Percentiles rank a stretch among this genome's conserved stretches.
Evolutionary conservation across 2,113 vertebrate genomes (phyloP).

Genomic region (Chlamydotis undulata): DNA sequence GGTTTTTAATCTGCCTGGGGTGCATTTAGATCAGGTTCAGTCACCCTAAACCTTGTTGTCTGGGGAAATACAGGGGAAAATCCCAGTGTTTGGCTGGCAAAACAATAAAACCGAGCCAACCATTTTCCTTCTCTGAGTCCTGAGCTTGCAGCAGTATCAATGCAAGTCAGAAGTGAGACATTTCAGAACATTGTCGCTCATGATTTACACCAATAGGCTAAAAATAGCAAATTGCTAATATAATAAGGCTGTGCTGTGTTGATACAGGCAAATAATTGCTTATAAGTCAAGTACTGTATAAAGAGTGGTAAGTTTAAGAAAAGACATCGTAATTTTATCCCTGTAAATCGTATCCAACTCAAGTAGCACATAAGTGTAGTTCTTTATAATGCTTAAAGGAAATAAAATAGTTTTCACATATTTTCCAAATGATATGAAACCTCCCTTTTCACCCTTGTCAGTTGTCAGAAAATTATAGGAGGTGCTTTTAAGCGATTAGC

Average conservation of each 20-base stretch:
- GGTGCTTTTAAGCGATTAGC: background rate
- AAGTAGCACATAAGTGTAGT: background rate
- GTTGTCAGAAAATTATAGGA: slow-evolving; percentile 12
- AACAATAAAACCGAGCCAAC: background rate
- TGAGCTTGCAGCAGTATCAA: background rate
- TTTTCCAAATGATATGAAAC: background rate
- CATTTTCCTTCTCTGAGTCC: background rate
- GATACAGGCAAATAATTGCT: slow-evolving; percentile 33
- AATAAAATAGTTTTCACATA: background rate
- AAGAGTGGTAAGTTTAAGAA: background rate
- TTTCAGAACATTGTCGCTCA: background rate
- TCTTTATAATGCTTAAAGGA: background rate
- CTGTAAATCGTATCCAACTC: slow-evolving; percentile 13
- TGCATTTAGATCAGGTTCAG: background rate
- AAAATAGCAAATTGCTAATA: slow-evolving; percentile 35
- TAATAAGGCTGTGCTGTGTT: slow-evolving; percentile 18
- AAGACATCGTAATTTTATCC: background rate
- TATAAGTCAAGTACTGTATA: slow-evolving; percentile 10
- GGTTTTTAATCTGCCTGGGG: background rate
- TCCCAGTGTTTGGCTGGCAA: background rate
- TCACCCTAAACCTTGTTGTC: background rate
- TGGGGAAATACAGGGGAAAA: background rate
- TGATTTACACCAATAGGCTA: slow-evolving; percentile 40
- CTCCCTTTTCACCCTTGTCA: background rate
- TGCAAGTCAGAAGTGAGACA: slow-evolving; percentile 6